phyloP scores from a whole-genome alignment of 1,140 invertebrate genomes.

The Myzus persicae region DNA sequence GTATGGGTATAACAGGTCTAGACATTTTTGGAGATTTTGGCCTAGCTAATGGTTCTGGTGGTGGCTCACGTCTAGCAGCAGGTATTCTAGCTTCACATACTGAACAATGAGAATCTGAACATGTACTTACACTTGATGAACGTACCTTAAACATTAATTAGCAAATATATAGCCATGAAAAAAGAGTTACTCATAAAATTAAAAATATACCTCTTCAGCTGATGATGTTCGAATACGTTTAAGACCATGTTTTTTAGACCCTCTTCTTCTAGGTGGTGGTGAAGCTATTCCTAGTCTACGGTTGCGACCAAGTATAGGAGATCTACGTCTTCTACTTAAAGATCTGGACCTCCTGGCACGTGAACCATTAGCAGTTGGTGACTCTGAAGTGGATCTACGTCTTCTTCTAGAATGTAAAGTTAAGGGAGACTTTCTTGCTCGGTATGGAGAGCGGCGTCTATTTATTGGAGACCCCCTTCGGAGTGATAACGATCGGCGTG shows the following conservation, averaged over 20 bases:
- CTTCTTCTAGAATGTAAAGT: constrained; percentile 58
- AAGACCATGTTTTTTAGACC: constrained; percentile 37
- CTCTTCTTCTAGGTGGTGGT: constrained; percentile 38
- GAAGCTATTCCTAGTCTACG: constrained; percentile 49
- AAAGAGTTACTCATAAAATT: neutral
- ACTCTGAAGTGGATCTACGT: constrained; percentile 47
- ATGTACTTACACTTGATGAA: constrained; percentile 77
- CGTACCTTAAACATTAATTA: constrained; percentile 39
- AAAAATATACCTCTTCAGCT: constrained; percentile 52
- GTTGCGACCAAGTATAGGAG: constrained; percentile 45
- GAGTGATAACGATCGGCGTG: constrained; percentile 60
- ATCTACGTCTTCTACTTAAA: constrained; percentile 53
- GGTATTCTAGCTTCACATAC: constrained; percentile 70
- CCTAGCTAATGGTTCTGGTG: constrained; percentile 52
- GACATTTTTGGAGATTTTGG: constrained; percentile 55
- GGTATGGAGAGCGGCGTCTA: constrained; percentile 56
- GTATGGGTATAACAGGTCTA: constrained; percentile 45
- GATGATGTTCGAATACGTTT: constrained; percentile 47
- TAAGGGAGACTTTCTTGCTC: constrained; percentile 61
- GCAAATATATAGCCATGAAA: neutral
- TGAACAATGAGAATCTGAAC: constrained; percentile 80
- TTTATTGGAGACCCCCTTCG: constrained; percentile 58
- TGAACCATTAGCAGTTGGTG: constrained; percentile 44
- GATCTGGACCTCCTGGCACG: constrained; percentile 52
- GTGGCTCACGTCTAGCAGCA: constrained; percentile 64